Conservation (phyloP, 92 coral and sea anemone species). For the Ricordea florida region DNA sequence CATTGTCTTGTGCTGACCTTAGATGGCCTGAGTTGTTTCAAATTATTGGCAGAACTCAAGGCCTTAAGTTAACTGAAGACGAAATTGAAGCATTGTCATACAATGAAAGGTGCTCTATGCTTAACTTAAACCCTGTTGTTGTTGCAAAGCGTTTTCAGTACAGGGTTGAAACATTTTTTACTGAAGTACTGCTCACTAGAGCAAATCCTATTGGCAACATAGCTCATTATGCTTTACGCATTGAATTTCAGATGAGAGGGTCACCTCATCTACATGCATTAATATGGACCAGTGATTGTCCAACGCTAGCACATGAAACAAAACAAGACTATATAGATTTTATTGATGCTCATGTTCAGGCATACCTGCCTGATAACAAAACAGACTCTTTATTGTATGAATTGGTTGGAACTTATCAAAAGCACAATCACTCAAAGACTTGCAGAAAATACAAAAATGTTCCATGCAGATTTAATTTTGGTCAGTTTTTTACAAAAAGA, state of each 20-base stretch:
- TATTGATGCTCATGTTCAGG: too few species aligned
- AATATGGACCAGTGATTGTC: slow-evolving; percentile 51
- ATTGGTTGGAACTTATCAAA: too few species aligned
- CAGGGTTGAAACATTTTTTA: too few species aligned
- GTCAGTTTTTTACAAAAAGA: too few species aligned
- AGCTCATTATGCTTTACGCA: slow-evolving; percentile 41
- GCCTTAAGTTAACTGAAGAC: slow-evolving; percentile 26
- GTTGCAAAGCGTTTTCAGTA: too few species aligned
- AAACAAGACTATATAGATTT: slow-evolving; percentile 30
- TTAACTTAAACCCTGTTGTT: slow-evolving; percentile 7
- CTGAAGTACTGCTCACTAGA: too few species aligned
- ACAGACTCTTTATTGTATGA: too few species aligned
- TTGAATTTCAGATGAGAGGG: slow-evolving; percentile 45
- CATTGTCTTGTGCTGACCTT: slow-evolving; percentile 49
- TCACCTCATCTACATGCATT: slow-evolving; percentile 49
- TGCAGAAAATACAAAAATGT: too few species aligned
- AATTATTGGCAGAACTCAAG: slow-evolving; percentile 30
- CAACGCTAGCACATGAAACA: slow-evolving; percentile 34
- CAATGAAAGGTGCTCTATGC: slow-evolving; percentile 31
- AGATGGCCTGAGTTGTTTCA: too few species aligned
- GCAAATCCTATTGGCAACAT: slow-evolving; percentile 47
- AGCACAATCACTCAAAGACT: too few species aligned
- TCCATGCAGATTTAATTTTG: too few species aligned
- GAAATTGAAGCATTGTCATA: slow-evolving; percentile 36
- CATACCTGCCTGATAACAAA: too few species aligned